Evolutionary conservation across 2,888 invertebrate species (phyloP), one percentile per base, ranked within the genome.

Genomic region (Omphaloscelis lunosa): DNA sequence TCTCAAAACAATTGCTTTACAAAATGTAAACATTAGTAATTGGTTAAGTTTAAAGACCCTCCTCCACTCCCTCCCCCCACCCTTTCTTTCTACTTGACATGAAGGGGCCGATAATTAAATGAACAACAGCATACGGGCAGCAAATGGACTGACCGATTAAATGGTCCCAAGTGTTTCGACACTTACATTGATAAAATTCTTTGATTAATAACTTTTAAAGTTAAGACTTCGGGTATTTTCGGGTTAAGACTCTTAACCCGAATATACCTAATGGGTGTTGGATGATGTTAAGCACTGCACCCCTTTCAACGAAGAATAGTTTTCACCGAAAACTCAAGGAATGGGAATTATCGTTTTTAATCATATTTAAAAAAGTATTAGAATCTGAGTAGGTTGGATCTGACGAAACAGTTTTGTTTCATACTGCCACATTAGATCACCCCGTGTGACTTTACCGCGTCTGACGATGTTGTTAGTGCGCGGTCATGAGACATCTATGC

Each of bases 41-140:
- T 78, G 83, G 72, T 74, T 51, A 69, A 41, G 39, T 82, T 82
- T 56, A 70, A 67, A 70, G 48, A 6, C 17, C 27, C 62, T 45
- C 68, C 27, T 34, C 20, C 45, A 1, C 29, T 3, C 82, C 72
- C 74, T 70, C 68, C 80, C 68, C n/a, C n/a, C 17, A 48, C 51
- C 82, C 75, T 82, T 82, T 83, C 75, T 82, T 82, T 83, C 83
- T 76, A 79, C 80, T 85, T 82, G 80, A 77, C 85, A 84, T 83
- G 83, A 86, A 89, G 91, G 90, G 91, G 84, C 90, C 86, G 80
- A 87, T 92, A 93, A 93, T 92, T 93, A 93, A 93, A 92, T 92
- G 89, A 92, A 87, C 88, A 89, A 82, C 85, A 79, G 70, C 56
- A 92, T 92, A 92, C 90, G 92, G 91, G 92, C 85, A 78, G n/a